Conservation (phyloP, 2,797 vertebrate genomes). For the Pantherophis vulpinus region DNA sequence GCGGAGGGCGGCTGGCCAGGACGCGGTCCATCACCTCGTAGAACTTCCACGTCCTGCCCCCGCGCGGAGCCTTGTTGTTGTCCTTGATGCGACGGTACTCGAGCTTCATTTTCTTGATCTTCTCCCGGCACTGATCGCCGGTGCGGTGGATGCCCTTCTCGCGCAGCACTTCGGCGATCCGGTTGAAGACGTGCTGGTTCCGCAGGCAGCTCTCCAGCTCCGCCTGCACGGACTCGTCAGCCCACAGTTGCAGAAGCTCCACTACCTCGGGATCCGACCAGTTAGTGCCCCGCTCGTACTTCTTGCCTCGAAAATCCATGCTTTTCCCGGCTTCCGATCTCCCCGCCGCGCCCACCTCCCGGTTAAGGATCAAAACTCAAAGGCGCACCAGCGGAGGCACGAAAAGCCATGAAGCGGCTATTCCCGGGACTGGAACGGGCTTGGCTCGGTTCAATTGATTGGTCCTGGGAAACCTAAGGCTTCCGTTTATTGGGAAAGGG, state of each 20-base stretch:
- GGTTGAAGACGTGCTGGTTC: constrained; percentile 89
- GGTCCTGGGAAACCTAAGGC: background rate
- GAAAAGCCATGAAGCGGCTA: no score
- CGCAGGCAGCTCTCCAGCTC: constrained; percentile 87
- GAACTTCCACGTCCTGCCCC: constrained; percentile 84
- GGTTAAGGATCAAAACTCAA: background rate
- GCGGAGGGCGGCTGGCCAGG: constrained; percentile 78
- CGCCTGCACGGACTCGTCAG: constrained; percentile 83
- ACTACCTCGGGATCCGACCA: constrained; percentile 90
- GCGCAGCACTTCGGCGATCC: constrained; percentile 81
- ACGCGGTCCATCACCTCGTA: constrained; percentile 91
- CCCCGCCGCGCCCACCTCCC: background rate
- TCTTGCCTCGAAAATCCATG: constrained; percentile 87
- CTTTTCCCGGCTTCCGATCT: background rate
- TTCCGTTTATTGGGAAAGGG: background rate
- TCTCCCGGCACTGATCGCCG: constrained; percentile 86
- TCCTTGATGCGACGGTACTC: constrained; percentile 89
- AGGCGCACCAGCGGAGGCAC: background rate
- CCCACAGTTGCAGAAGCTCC: constrained; percentile 89
- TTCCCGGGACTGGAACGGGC: constrained; percentile 16
- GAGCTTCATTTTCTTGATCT: constrained; percentile 95
- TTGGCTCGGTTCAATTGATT: constrained; percentile 23
- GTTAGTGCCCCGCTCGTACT: constrained; percentile 88
- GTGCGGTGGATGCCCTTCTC: constrained; percentile 86
- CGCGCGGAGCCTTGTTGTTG: constrained; percentile 78